Conservation (phyloP, 2,797 vertebrate species). For the Bradypodion pumilum region DNA sequence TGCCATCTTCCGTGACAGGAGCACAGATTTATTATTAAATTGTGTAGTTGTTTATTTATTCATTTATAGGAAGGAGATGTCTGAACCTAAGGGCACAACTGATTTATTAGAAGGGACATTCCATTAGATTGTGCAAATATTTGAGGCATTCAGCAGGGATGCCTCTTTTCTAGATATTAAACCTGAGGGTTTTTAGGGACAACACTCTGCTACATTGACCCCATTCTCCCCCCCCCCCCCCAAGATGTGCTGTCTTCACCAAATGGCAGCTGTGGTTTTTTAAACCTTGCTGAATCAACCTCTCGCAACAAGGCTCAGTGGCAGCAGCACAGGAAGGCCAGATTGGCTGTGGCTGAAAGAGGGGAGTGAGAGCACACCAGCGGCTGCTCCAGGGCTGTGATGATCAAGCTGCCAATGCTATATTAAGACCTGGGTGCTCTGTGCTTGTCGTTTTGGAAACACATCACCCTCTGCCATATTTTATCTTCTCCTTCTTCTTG, state of each 20-base stretch:
- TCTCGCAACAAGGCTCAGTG: not conserved
- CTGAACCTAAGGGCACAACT: constrained; percentile 1
- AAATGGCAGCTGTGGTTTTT: not conserved
- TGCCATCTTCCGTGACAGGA: not conserved
- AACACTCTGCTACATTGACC: not conserved
- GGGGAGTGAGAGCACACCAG: not conserved
- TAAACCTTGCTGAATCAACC: not conserved
- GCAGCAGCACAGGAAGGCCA: not conserved
- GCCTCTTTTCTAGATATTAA: not conserved
- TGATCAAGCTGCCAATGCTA: not conserved
- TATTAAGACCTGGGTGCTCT: not conserved
- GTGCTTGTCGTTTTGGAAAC: not conserved
- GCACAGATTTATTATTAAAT: not conserved
- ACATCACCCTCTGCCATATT: not conserved
- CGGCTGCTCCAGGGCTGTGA: not conserved
- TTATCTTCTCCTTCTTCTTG: no score
- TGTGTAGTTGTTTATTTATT: not conserved
- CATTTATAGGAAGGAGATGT: not conserved
- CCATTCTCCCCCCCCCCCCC: not conserved
- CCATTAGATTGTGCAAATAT: constrained; percentile 11
- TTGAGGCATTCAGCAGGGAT: not conserved
- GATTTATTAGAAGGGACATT: not conserved
- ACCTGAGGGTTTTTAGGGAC: not conserved
- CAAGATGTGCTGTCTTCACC: not conserved
- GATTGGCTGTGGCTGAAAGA: not conserved